A percentile compares a stretch with the other conserved stretches of the same genome.
phyloP scores from a whole-genome alignment of 2,888 invertebrate genomes.

The Caenorhabditis afra region DNA sequence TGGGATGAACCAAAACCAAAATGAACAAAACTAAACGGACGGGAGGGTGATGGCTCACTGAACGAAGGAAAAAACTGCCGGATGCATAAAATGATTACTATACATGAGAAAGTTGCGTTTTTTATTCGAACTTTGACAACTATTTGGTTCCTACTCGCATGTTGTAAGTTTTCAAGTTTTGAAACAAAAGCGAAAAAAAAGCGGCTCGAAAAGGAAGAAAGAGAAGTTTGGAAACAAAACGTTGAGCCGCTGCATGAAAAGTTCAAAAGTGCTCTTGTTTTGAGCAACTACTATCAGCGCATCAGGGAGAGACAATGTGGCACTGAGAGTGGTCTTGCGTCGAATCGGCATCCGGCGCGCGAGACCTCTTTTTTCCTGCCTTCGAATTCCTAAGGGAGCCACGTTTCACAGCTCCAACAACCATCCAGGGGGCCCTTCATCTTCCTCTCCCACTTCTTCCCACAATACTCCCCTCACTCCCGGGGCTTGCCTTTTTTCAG shows the following conservation, averaged over 20 bases:
- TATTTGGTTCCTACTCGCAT: conserved; percentile 1
- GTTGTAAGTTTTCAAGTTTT: neutral
- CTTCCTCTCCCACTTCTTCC: conserved; percentile 13
- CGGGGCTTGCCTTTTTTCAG: conserved; percentile 26
- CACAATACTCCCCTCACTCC: too few relatives aligned
- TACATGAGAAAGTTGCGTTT: conserved; percentile 10
- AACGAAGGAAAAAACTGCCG: neutral
- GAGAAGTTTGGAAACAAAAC: conserved; percentile 47
- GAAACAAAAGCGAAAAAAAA: conserved; percentile 26
- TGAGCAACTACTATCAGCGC: conserved; percentile 49
- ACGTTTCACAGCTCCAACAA: conserved; percentile 54
- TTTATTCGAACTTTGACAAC: neutral
- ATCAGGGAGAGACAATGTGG: conserved; percentile 38
- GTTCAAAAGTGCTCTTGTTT: conserved; percentile 50
- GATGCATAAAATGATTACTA: conserved; percentile 19
- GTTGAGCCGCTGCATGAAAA: conserved; percentile 25
- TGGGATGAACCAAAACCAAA: too few relatives aligned
- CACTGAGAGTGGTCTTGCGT: conserved; percentile 22
- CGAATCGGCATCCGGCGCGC: conserved; percentile 19
- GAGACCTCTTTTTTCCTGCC: neutral
- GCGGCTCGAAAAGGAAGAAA: conserved; percentile 4
- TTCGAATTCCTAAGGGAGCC: conserved; percentile 57
- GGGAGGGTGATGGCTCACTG: too few relatives aligned
- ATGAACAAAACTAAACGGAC: too few relatives aligned
- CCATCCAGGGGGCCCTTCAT: conserved; percentile 23